Evolutionary conservation across 2,888 invertebrate species (phyloP).

Genomic region (Sphinx pinastri): DNA sequence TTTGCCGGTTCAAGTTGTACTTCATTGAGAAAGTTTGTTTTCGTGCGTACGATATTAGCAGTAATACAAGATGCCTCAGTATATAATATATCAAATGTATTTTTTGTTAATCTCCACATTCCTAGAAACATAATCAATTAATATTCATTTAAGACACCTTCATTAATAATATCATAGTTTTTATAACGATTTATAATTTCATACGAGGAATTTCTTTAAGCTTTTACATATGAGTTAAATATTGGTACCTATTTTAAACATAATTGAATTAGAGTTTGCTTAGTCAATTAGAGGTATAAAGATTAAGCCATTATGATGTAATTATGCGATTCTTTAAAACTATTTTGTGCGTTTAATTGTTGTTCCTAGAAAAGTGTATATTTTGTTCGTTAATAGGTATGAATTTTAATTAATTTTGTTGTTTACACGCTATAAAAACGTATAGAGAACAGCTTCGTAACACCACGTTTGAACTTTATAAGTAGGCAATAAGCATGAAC

Average conservation of each 20-base stretch:
- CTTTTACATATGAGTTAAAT: background rate
- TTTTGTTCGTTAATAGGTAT: background rate
- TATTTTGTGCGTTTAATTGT: background rate
- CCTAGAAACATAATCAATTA: constrained; percentile 12
- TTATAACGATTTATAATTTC: constrained; percentile 1
- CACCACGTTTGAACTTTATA: no score
- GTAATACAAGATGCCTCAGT: background rate
- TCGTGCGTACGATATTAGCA: background rate
- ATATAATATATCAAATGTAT: background rate
- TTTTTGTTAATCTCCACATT: background rate
- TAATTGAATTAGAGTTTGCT: background rate
- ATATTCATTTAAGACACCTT: background rate
- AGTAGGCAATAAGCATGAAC: no score
- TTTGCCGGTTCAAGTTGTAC: background rate
- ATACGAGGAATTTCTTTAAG: background rate
- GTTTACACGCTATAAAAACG: background rate
- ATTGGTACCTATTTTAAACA: background rate
- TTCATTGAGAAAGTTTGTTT: background rate
- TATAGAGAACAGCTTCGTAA: no score
- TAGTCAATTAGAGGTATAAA: background rate
- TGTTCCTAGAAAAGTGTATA: background rate
- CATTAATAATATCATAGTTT: background rate
- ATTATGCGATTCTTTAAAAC: background rate
- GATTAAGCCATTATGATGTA: background rate
- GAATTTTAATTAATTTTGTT: background rate